A percentile compares a stretch with the other conserved stretches of the same genome.
Conservation (phyloP, 2,113 vertebrate species). For the Dicerorhinus sumatrensis region DNA sequence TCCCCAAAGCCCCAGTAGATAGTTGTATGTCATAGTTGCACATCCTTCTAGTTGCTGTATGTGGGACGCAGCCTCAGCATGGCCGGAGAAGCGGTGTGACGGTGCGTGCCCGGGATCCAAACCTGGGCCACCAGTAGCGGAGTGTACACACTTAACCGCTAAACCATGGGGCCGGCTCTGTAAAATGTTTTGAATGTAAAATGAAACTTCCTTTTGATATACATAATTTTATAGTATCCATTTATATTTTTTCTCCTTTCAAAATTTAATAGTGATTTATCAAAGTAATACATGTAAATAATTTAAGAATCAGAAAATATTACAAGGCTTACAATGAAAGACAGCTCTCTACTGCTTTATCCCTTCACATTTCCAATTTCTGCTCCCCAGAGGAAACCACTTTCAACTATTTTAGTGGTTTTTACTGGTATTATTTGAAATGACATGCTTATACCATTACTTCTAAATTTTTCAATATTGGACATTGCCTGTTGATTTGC, state of each 20-base stretch:
- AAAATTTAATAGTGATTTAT: slow-evolving; percentile 20
- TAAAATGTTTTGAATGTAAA: background rate
- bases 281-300: background rate
- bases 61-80: too few relatives aligned
- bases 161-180: too few relatives aligned
- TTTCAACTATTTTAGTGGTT: background rate
- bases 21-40: too few relatives aligned
- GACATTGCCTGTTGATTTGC: background rate
- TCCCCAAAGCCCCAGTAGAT: too few relatives aligned
- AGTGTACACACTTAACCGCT: too few relatives aligned
- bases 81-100: too few relatives aligned
- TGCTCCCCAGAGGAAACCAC: background rate
- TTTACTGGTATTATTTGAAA: background rate
- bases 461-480: slow-evolving; percentile 8
- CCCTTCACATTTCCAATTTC: background rate
- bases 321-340: background rate
- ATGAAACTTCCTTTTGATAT: background rate
- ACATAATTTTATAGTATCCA: background rate
- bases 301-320: slow-evolving; percentile 39
- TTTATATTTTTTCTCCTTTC: slow-evolving; percentile 13
- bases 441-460: background rate
- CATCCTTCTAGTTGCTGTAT: too few relatives aligned
- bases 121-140: too few relatives aligned
- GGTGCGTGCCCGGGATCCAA: too few relatives aligned
- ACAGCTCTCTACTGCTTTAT: background rate